Percentiles rank a stretch among this genome's conserved stretches.
Conservation (phyloP, 2,888 invertebrate genomes). For the Parnassius apollo region DNA sequence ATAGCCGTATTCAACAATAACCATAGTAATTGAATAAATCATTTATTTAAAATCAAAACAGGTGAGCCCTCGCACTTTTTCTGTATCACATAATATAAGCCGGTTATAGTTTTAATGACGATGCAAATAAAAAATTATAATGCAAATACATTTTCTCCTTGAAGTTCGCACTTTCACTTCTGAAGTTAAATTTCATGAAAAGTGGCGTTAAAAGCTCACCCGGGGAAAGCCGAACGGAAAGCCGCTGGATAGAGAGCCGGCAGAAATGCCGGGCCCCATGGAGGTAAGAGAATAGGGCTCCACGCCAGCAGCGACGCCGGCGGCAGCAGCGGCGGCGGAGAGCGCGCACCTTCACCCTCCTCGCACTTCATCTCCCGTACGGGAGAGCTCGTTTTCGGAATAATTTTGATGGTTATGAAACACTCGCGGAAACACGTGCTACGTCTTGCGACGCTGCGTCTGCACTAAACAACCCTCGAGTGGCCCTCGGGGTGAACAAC, state of each 20-base stretch:
- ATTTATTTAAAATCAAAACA: no score
- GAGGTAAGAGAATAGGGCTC: constrained; percentile 88
- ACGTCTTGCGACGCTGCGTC: constrained; percentile 73
- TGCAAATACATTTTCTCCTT: no score
- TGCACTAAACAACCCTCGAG: constrained; percentile 80
- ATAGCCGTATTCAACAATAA: no score
- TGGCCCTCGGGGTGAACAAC: constrained; percentile 79
- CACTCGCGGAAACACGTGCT: constrained; percentile 73
- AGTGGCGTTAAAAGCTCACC: constrained; percentile 78
- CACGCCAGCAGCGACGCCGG: constrained; percentile 86
- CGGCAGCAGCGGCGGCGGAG: constrained; percentile 71
- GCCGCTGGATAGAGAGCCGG: constrained; percentile 88
- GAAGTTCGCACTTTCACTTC: no score
- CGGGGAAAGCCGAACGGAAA: constrained; percentile 86
- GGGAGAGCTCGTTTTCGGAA: constrained; percentile 77
- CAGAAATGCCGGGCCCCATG: constrained; percentile 87
- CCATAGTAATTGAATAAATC: no score
- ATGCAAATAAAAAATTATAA: no score
- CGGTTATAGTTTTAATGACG: no score
- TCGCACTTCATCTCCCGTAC: constrained; percentile 78
- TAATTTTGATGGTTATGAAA: constrained; percentile 65
- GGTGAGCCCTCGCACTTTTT: no score
- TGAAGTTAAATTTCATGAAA: no score
- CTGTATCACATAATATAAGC: no score
- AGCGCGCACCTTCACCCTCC: constrained; percentile 69